These are phyloP conservation scores for Lottia scabra DNA, from an alignment of 2,888 invertebrate genomes.

Conservation along the genomic window DNA sequence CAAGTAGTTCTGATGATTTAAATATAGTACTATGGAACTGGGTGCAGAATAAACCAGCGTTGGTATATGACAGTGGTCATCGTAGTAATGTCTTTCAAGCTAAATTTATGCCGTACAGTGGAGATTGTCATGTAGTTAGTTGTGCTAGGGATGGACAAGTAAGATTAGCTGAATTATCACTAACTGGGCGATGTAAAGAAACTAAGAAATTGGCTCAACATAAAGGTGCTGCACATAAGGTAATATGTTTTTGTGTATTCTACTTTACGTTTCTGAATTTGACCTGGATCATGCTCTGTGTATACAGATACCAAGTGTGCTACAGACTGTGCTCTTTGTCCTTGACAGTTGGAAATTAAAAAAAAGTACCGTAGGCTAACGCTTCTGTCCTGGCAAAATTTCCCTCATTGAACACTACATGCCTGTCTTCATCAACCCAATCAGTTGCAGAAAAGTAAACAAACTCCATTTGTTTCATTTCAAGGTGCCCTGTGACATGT, in stretches of 20 bases:
- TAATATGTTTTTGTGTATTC: conserved; percentile 33
- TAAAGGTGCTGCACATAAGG: conserved; percentile 84
- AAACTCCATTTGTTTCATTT: no score
- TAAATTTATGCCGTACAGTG: conserved; percentile 85
- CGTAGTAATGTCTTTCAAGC: conserved; percentile 89
- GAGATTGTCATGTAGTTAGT: conserved; percentile 86
- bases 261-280: no score
- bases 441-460: no score
- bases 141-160: conserved; percentile 92
- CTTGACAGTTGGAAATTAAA: no score
- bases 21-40: conserved; percentile 92
- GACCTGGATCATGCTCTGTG: no score
- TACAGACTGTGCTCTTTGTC: no score
- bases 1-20: conserved; percentile 92
- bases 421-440: no score
- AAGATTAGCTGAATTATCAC: conserved; percentile 73
- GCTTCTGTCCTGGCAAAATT: no score
- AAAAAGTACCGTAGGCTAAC: no score
- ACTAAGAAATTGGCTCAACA: conserved; percentile 79
- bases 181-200: conserved; percentile 72
- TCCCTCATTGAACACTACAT: no score
- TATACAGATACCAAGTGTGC: no score
- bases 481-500: no score
- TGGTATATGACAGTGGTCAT: conserved; percentile 85
- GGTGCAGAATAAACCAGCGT: conserved; percentile 78